Evolutionary conservation across 2,113 vertebrate species (phyloP).

Genomic region (Sakesphorus luctuosus): DNA sequence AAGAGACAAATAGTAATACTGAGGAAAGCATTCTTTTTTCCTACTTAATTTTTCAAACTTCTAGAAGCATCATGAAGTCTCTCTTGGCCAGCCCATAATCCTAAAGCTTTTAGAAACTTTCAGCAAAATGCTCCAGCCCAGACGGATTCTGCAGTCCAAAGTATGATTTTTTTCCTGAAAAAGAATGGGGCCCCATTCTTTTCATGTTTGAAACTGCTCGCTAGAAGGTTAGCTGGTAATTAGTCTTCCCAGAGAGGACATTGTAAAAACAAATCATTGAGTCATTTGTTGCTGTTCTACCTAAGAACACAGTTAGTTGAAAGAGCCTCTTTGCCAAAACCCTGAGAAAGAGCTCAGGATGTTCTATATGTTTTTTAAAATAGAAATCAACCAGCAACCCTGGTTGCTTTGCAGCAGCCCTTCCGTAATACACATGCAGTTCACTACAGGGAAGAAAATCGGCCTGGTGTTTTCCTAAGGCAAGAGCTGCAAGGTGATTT

Average conservation of each 20-base stretch:
- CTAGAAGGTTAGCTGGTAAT: constrained; percentile 46
- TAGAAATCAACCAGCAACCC: neutral
- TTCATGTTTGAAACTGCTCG: constrained; percentile 28
- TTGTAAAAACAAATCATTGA: constrained; percentile 56
- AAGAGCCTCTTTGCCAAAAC: constrained; percentile 5
- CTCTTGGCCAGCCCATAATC: neutral
- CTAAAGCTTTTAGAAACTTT: neutral
- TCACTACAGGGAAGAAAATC: neutral
- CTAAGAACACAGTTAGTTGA: constrained; percentile 7
- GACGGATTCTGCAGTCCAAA: neutral
- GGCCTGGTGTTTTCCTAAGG: neutral
- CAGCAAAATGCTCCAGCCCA: neutral
- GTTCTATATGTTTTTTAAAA: neutral
- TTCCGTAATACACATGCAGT: neutral
- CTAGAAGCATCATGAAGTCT: neutral
- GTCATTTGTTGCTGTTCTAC: constrained; percentile 59
- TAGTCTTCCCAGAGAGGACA: constrained; percentile 52
- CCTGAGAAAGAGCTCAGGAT: neutral
- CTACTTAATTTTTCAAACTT: neutral
- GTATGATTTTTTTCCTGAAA: constrained; percentile 23
- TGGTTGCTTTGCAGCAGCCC: neutral
- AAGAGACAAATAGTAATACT: neutral
- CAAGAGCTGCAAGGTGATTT: neutral
- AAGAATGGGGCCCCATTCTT: constrained; percentile 35
- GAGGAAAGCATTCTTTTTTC: neutral